Conservation (phyloP, 2,113 vertebrate genomes). For the Halichoerus grypus region DNA sequence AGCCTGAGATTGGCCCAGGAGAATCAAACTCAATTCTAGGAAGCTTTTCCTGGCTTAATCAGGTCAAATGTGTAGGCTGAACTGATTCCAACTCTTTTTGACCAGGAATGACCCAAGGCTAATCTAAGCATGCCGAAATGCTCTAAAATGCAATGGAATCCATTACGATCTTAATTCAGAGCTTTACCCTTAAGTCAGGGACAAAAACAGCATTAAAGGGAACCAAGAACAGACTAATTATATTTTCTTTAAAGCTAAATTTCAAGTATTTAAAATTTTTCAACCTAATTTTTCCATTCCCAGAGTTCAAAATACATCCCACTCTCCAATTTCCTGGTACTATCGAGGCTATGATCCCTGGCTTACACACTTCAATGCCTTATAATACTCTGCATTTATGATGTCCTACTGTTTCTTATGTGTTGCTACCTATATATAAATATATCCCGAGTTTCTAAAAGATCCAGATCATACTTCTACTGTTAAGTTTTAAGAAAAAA, state of each 20-base stretch:
- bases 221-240: not conserved
- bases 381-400: not conserved
- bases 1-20: not conserved
- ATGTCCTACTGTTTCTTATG: not conserved
- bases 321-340: not conserved
- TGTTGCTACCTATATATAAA: not conserved
- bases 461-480: not conserved
- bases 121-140: not conserved
- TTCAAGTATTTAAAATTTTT: not conserved
- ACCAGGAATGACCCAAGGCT: constrained; percentile 3
- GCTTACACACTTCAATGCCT: not conserved
- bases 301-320: not conserved
- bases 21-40: not conserved
- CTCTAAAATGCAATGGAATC: not conserved
- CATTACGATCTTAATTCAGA: not conserved
- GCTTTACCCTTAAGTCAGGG: not conserved
- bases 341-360: not conserved
- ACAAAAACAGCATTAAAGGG: not conserved
- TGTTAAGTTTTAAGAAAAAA: constrained; percentile 9
- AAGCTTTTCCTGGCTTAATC: not conserved
- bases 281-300: not conserved
- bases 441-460: not conserved
- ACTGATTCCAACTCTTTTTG: not conserved
- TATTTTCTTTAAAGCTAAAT: constrained; percentile 14
- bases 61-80: not conserved